Conservation (phyloP, 2,797 vertebrate genomes). For the Onychomys leucogaster region DNA sequence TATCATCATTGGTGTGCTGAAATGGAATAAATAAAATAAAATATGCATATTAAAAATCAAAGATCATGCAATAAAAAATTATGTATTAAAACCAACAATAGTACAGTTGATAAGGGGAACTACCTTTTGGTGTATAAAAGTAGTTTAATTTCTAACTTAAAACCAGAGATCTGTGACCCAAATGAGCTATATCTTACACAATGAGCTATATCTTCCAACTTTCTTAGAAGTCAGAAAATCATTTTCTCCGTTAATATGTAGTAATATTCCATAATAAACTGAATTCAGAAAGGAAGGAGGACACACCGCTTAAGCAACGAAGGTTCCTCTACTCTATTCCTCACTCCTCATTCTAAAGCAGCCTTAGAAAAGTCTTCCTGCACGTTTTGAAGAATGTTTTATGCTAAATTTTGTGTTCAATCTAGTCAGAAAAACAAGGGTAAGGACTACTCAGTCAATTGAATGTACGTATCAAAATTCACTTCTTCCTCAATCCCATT, state of each 20-base stretch:
- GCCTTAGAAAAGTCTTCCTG: not conserved
- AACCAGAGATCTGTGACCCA: not conserved
- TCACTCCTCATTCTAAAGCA: constrained; percentile 10
- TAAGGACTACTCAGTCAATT: not conserved
- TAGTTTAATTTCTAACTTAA: constrained; percentile 54
- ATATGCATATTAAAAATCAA: not conserved
- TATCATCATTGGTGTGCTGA: constrained; percentile 23
- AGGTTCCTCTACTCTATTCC: not conserved
- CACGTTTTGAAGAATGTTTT: constrained; percentile 16
- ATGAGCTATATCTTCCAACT: constrained; percentile 40
- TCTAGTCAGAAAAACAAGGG: constrained; percentile 15
- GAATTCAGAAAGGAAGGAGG: not conserved
- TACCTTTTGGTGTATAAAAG: constrained; percentile 9
- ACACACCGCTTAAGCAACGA: not conserved
- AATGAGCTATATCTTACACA: not conserved
- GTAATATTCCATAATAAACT: not conserved
- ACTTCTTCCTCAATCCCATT: not conserved
- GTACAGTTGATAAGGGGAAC: constrained; percentile 14
- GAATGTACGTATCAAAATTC: constrained; percentile 1
- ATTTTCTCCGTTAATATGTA: not conserved
- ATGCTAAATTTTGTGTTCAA: not conserved
- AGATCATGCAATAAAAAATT: constrained; percentile 28
- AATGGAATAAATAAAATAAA: not conserved
- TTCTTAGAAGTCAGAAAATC: not conserved
- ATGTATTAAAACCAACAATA: constrained; percentile 48